Conservation (phyloP, 2,113 vertebrate genomes). For the Pionites leucogaster region DNA sequence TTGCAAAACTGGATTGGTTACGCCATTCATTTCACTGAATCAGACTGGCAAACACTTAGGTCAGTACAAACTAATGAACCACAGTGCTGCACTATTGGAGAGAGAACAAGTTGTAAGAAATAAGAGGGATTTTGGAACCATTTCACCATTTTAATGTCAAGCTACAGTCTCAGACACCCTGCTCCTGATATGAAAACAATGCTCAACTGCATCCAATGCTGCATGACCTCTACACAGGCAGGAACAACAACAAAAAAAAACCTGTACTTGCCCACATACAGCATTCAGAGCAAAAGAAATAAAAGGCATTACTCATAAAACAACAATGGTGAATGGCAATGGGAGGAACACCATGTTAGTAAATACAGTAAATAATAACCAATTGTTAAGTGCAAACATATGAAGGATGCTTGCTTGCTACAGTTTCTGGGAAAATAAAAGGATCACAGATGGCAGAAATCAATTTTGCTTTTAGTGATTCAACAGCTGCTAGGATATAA, state of each 20-base stretch:
- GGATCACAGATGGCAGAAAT: neutral
- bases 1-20: neutral
- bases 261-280: neutral
- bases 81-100: neutral
- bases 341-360: neutral
- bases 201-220: neutral
- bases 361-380: neutral
- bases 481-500: neutral
- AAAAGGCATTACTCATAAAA: neutral
- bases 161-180: accelerated
- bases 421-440: neutral
- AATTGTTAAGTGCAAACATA: neutral
- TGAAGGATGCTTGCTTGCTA: neutral
- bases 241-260: neutral
- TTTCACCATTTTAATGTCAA: neutral
- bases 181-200: neutral
- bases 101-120: neutral
- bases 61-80: neutral
- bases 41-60: neutral
- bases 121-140: neutral
- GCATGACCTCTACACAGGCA: neutral
- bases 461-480: neutral
- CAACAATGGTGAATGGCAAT: neutral
- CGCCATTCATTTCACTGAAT: neutral
- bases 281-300: neutral